phyloP scores from a whole-genome alignment of 2,888 invertebrate species.

The Erebia epiphron region DNA sequence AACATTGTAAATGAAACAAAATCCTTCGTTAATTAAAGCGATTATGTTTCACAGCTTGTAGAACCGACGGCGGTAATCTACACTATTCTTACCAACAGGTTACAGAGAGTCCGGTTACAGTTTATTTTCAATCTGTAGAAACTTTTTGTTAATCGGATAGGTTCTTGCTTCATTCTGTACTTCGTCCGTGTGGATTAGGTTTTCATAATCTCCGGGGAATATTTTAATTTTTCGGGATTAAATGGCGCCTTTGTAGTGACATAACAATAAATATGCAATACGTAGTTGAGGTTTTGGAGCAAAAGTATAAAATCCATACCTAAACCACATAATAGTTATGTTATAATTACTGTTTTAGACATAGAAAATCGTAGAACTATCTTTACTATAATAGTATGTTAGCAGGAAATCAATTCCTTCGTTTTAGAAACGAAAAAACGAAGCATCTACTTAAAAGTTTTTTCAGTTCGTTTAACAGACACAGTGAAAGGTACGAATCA shows the following conservation, averaged over 20 bases:
- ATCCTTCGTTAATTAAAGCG: constrained; percentile 17
- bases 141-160: no score
- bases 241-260: no score
- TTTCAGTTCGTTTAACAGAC: background rate
- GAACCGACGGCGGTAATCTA: background rate
- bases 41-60: constrained; percentile 15
- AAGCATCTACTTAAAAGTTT: background rate
- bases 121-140: background rate
- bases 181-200: background rate
- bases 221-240: background rate
- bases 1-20: constrained; percentile 24
- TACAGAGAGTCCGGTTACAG: background rate
- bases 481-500: constrained; percentile 13
- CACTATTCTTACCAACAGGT: background rate
- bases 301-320: no score
- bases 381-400: no score
- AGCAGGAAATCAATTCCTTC: background rate
- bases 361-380: no score
- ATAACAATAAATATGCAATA: no score
- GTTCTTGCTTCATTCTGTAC: background rate
- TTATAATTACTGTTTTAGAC: no score
- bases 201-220: background rate
- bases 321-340: no score
- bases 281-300: no score
- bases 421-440: no score